These are phyloP conservation scores for Microctonus aethiopoides DNA, from an alignment of 2,888 invertebrate species.

Conservation along the genomic window DNA sequence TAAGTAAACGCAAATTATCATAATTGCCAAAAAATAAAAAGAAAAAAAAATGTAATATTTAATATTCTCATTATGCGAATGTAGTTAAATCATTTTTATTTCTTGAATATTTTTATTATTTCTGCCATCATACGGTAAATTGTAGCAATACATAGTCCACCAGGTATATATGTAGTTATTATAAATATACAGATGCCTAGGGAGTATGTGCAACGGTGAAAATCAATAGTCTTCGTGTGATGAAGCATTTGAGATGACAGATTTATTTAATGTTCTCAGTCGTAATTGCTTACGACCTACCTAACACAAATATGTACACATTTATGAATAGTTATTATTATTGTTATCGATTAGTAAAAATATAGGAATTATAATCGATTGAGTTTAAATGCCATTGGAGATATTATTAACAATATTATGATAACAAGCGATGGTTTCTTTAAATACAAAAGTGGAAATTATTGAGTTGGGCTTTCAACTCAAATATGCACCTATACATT, in stretches of 20 bases:
- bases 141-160: too few relatives aligned
- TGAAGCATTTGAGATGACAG: neutral
- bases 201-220: slow-evolving; percentile 10
- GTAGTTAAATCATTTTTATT: neutral
- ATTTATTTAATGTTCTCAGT: neutral
- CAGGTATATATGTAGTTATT: neutral
- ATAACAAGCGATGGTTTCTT: neutral
- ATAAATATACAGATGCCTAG: neutral
- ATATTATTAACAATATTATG: neutral
- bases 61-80: neutral
- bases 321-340: too few relatives aligned
- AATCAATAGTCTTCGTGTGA: slow-evolving; percentile 19
- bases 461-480: neutral
- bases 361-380: neutral
- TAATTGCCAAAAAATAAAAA: neutral
- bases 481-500: neutral
- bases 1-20: neutral
- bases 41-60: neutral
- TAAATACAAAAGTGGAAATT: neutral
- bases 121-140: too few relatives aligned
- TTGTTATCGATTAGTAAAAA: too few relatives aligned
- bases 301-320: too few relatives aligned
- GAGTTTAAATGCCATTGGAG: neutral
- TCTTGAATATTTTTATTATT: neutral
- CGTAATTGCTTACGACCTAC: too few relatives aligned